Conservation (phyloP, 2,888 invertebrate genomes). For the Opisthograptis luteolata region DNA sequence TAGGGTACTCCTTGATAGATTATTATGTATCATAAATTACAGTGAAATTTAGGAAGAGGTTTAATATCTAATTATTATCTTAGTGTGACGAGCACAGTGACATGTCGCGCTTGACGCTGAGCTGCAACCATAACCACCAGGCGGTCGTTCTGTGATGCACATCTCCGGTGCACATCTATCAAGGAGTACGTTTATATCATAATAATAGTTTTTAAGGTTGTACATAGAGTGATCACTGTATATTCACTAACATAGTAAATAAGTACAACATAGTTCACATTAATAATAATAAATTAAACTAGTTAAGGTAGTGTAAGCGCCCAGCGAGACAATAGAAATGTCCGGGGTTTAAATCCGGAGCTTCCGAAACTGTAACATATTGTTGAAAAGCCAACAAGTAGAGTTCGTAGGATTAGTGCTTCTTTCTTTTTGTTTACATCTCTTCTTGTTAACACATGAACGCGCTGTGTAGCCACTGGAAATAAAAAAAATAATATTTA, state of each 20-base stretch:
- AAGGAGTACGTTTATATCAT: too few relatives aligned
- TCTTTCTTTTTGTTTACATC: slow-evolving; percentile 5
- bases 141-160: too few relatives aligned
- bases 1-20: too few relatives aligned
- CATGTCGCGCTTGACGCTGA: too few relatives aligned
- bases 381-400: slow-evolving; percentile 16
- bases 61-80: too few relatives aligned
- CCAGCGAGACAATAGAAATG: slow-evolving; percentile 30
- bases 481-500: slow-evolving; percentile 50
- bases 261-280: not conserved
- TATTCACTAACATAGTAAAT: not conserved
- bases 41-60: too few relatives aligned
- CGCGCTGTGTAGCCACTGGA: slow-evolving; percentile 90
- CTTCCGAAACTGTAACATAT: slow-evolving; percentile 29
- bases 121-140: too few relatives aligned
- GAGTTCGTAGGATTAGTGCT: slow-evolving; percentile 12
- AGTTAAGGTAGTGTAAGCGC: slow-evolving; percentile 24
- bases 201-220: not conserved
- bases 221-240: not conserved
- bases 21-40: too few relatives aligned
- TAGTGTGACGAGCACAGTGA: too few relatives aligned
- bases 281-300: not conserved
- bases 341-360: slow-evolving; percentile 35
- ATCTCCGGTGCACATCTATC: too few relatives aligned
- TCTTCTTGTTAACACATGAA: slow-evolving; percentile 28